These are phyloP conservation scores for Drosophila mettleri DNA, from an alignment of 2,888 invertebrate genomes.

Conservation along the genomic window DNA sequence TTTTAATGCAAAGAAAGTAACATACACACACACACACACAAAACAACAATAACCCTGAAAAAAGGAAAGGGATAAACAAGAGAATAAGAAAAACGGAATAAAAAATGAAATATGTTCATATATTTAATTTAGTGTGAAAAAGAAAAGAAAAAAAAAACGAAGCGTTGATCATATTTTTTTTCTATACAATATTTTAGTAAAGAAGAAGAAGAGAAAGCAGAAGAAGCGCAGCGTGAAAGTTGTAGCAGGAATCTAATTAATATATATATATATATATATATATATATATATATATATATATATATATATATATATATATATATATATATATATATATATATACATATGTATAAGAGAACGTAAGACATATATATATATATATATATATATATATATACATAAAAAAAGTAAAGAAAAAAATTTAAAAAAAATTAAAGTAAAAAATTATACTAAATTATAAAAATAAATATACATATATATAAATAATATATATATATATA, in stretches of 20 bases:
- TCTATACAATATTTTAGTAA: conserved; percentile 67
- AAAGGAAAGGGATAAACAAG: conserved; percentile 14
- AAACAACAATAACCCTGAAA: conserved; percentile 11
- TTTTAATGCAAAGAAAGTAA: conserved; percentile 54
- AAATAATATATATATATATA: background rate
- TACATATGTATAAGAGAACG: conserved; percentile 60
- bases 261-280: conserved; percentile 28
- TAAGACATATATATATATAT: conserved; percentile 53
- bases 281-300: conserved; percentile 45
- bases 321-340: conserved; percentile 35
- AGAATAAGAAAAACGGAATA: conserved; percentile 29
- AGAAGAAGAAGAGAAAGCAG: conserved; percentile 29
- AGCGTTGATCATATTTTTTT: conserved; percentile 68
- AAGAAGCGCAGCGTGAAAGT: conserved; percentile 63
- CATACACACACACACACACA: conserved; percentile 30
- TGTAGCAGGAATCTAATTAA: conserved; percentile 77
- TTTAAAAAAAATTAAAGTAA: conserved; percentile 28
- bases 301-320: conserved; percentile 15
- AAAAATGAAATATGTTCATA: conserved; percentile 39
- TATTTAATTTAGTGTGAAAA: conserved; percentile 49
- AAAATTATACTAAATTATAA: conserved; percentile 69
- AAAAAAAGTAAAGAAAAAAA: conserved; percentile 19
- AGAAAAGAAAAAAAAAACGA: conserved; percentile 44
- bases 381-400: conserved; percentile 2
- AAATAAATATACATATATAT: conserved; percentile 21